phyloP scores from a whole-genome alignment of 2,113 vertebrate genomes.

The Strigops habroptila region DNA sequence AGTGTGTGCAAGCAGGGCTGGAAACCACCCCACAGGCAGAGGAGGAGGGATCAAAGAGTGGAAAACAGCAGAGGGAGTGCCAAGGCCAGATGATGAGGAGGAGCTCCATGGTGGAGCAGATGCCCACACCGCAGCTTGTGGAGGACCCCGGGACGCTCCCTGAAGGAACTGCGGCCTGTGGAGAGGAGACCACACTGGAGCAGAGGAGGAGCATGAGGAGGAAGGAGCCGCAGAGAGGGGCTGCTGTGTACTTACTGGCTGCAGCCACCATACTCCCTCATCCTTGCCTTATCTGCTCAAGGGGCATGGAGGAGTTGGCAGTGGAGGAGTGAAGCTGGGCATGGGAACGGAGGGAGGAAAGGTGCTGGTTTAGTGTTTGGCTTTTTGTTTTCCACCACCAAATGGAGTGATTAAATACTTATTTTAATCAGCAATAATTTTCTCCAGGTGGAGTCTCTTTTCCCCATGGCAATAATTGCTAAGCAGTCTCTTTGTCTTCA shows the following conservation, averaged over 20 bases:
- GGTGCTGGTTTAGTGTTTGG: background rate
- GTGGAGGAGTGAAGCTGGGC: background rate
- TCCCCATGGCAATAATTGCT: background rate
- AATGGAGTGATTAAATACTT: background rate
- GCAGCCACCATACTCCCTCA: background rate
- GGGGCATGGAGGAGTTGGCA: background rate
- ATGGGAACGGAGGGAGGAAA: background rate
- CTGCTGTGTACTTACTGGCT: background rate
- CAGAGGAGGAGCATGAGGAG: background rate
- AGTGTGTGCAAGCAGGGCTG: background rate
- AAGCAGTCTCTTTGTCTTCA: background rate
- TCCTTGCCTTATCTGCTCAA: fast-evolving
- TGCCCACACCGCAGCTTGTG: background rate
- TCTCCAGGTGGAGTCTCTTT: background rate
- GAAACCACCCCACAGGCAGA: background rate
- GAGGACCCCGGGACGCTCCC: background rate
- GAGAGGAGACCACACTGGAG: background rate
- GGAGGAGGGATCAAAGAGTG: background rate
- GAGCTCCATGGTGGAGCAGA: background rate
- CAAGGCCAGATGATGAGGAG: background rate
- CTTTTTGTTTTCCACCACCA: background rate
- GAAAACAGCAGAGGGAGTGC: background rate
- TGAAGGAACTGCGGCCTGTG: background rate
- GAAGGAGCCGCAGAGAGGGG: background rate
- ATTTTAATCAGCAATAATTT: background rate